Conservation (phyloP, 2,888 invertebrate genomes). For the Formica aserva region DNA sequence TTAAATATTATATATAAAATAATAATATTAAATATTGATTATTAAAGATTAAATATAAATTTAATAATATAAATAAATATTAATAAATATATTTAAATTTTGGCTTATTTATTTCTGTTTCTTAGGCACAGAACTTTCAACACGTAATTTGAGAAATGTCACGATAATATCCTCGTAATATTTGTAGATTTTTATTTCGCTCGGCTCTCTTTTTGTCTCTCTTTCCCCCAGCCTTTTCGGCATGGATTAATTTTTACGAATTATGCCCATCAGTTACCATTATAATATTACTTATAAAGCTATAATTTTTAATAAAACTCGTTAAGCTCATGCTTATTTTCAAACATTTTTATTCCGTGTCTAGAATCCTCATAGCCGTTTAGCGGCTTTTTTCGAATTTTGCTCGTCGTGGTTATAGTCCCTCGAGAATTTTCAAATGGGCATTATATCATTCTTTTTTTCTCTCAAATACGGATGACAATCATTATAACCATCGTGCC, state of each 20-base stretch:
- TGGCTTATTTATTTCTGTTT: background rate
- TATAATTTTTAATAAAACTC: background rate
- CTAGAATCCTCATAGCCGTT: background rate
- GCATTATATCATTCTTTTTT: background rate
- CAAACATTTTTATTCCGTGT: background rate
- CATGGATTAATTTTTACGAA: background rate
- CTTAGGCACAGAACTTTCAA: background rate
- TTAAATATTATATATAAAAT: too few relatives aligned
- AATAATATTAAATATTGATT: background rate
- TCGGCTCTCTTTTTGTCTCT: too few relatives aligned
- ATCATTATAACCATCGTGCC: background rate
- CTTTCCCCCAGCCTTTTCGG: background rate
- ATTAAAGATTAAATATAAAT: too few relatives aligned
- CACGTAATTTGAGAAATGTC: background rate
- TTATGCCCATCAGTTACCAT: background rate
- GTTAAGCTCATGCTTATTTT: background rate
- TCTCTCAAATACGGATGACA: background rate
- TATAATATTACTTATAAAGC: slow-evolving; percentile 1
- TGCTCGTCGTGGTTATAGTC: background rate
- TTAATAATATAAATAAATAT: background rate
- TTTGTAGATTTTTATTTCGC: background rate
- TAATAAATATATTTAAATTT: background rate
- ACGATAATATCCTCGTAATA: background rate
- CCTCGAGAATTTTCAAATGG: background rate
- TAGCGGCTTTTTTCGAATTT: background rate